Percentiles rank a stretch among this genome's conserved stretches.
These are phyloP conservation scores for Lycaon pictus DNA, from an alignment of 2,113 vertebrate species.

Conservation along the genomic window DNA sequence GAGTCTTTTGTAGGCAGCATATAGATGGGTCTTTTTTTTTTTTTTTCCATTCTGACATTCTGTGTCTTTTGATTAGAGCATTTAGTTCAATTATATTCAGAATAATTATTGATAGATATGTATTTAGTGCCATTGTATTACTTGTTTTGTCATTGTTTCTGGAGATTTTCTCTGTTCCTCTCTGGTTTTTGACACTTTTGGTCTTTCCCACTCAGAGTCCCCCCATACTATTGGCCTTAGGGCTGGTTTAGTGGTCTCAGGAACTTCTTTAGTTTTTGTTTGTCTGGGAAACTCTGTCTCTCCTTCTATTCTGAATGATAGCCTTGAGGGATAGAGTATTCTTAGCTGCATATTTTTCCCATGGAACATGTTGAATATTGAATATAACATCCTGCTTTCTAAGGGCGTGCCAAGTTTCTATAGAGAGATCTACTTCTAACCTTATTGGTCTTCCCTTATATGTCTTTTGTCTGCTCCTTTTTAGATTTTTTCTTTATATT, in stretches of 20 bases:
- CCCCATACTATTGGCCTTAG: neutral
- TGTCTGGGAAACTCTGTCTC: neutral
- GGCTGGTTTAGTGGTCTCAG: neutral
- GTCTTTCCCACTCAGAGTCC: neutral
- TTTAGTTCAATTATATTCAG: neutral
- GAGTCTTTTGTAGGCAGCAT: neutral
- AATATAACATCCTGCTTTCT: neutral
- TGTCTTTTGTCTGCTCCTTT: neutral
- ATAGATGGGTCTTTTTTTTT: neutral
- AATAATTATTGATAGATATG: neutral
- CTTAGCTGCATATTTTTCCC: neutral
- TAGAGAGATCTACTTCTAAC: neutral
- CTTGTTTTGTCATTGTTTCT: neutral
- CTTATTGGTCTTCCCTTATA: neutral
- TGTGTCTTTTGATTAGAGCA: neutral
- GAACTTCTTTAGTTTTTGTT: neutral
- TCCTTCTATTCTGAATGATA: neutral
- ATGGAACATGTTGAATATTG: neutral
- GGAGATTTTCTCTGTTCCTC: neutral
- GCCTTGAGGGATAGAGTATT: neutral
- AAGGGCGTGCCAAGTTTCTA: neutral
- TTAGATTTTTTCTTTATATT: neutral
- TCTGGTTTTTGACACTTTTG: neutral
- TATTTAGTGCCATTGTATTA: neutral
- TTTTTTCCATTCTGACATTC: neutral